phyloP scores from a whole-genome alignment of 2,888 invertebrate species.

The Hydrotaea diabolus region DNA sequence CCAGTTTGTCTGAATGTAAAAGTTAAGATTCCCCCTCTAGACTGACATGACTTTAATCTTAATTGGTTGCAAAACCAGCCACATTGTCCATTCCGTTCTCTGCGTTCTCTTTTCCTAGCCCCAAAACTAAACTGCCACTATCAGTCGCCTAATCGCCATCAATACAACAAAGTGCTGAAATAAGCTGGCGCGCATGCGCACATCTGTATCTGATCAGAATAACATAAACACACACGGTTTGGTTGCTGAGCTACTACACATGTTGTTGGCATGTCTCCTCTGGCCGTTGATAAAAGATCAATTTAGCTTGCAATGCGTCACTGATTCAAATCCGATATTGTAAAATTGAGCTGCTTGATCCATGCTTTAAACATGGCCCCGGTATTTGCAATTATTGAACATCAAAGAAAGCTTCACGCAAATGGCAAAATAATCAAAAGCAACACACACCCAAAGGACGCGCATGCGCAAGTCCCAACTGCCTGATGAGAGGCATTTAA shows the following conservation, averaged over 20 bases:
- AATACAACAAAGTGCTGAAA: conserved; percentile 17
- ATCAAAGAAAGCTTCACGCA: conserved; percentile 74
- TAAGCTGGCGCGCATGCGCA: conserved; percentile 52
- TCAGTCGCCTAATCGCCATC: background rate
- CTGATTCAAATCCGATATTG: conserved; percentile 80
- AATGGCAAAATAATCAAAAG: conserved; percentile 47
- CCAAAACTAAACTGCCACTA: no score
- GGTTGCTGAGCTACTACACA: background rate
- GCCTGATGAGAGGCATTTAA: no score
- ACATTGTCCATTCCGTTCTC: background rate
- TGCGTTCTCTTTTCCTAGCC: no score
- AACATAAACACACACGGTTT: background rate
- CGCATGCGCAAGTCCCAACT: background rate
- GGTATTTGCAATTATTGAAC: conserved; percentile 80
- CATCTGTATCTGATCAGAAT: background rate
- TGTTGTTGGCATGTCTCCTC: background rate
- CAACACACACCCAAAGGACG: conserved; percentile 11
- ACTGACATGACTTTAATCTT: conserved; percentile 41
- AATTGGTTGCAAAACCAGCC: conserved; percentile 42
- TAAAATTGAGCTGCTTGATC: conserved; percentile 72
- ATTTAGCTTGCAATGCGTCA: conserved; percentile 78
- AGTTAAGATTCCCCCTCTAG: background rate
- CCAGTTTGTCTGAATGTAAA: background rate
- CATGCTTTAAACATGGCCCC: conserved; percentile 77
- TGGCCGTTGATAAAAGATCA: conserved; percentile 77